Evolutionary conservation across 2,888 invertebrate genomes (phyloP), one percentile per base, ranked within the genome.

Genomic region (Helleia helle): DNA sequence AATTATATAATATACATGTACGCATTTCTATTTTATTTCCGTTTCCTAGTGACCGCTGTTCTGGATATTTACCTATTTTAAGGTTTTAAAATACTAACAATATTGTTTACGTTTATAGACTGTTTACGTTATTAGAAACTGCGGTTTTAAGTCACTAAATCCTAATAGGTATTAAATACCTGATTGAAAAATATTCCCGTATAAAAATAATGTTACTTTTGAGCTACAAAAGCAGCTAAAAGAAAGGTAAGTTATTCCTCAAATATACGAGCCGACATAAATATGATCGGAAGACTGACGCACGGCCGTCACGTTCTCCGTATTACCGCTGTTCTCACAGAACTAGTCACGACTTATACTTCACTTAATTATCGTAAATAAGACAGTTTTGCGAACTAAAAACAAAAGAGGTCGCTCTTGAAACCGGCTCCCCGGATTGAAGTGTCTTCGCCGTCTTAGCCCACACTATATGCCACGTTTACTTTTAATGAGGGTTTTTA

Each of bases 311-410:
- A 75, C 76, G 75, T 71, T 71, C 27, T 12, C 39, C 30, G 36
- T 41, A 24, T 40, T 41, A 40, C 43, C 31, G 38, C 44, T 34
- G 38, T 13, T 65, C 59, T 44, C 49, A 72, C 77, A 67, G 68
- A 62, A 64, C 79, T 76, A 79, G 81, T 83, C 83, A 83, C 81
- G 83, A 73, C 74, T 80, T 81, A 81, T 80, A 77, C 83, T 81
- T 81, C 80, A 81, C 80, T 83, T 81, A 81, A 83, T 83, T 83
- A 83, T 71, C 76, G 66, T 74, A 80, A 83, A 81, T 81, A 77
- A 80, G 76, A 77, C 77, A 74, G 74, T 79, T 79, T 76, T 67
- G 69, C 71, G 63, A 71, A 71, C 56, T 62, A 72, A 80, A 77
- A 74, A 74, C 70, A 62, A 62, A 66, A 61, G 59, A 59, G 73